A percentile compares a stretch with the other conserved stretches of the same genome.
These are phyloP conservation scores for Pachymerium ferrugineum DNA, from an alignment of 2,888 invertebrate species.

Conservation along the genomic window DNA sequence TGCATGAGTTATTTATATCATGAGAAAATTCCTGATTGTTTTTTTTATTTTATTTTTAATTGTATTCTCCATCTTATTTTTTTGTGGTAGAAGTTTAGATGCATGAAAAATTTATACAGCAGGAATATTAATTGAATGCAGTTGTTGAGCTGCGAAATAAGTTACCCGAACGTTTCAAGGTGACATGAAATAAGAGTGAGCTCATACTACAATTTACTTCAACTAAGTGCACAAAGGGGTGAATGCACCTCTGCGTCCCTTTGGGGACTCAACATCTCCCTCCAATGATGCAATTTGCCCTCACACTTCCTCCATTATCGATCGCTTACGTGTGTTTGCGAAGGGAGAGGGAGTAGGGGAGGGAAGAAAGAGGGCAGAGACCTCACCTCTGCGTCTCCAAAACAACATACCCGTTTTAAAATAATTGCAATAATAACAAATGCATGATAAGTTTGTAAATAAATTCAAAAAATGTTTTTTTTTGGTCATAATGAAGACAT, in stretches of 20 bases:
- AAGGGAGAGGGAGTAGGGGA: too few species aligned
- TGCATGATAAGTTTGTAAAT: too few species aligned
- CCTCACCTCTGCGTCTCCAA: not conserved
- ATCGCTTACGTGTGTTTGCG: not conserved
- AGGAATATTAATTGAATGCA: not conserved
- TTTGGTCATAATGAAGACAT: too few species aligned
- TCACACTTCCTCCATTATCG: not conserved
- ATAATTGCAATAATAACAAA: too few species aligned
- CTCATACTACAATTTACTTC: constrained; percentile 19
- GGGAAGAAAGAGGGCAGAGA: not conserved
- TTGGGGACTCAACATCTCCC: not conserved
- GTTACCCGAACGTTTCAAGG: not conserved
- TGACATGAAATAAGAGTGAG: constrained; percentile 15
- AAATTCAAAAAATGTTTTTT: too few species aligned
- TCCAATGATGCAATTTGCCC: not conserved
- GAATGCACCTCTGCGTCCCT: not conserved
- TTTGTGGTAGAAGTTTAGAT: not conserved
- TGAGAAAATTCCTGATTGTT: not conserved
- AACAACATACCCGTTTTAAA: not conserved
- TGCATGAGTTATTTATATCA: not conserved
- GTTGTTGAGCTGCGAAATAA: not conserved
- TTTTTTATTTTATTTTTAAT: not conserved
- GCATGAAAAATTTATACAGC: not conserved
- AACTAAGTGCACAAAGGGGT: constrained; percentile 5
- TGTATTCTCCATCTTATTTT: not conserved